Evolutionary conservation across 92 coral and sea anemone genomes (phyloP).

Genomic region (Actinernus sp.): DNA sequence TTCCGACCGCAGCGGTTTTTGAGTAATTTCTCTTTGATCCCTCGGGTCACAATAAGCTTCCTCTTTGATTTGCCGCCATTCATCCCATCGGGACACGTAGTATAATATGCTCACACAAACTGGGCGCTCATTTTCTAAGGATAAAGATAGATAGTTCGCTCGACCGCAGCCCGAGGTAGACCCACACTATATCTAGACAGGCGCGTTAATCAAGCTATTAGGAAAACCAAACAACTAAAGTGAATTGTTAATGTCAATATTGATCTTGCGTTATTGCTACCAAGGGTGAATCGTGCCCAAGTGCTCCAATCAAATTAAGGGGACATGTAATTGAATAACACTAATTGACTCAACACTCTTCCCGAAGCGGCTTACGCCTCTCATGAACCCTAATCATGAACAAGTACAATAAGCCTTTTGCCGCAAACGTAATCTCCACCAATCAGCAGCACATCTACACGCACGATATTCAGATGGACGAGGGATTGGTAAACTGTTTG

Average conservation of each 20-base stretch:
- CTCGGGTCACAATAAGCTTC: conserved; percentile 46
- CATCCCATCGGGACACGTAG: conserved; percentile 53
- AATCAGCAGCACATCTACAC: conserved; percentile 18
- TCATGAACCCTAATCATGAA: conserved; percentile 26
- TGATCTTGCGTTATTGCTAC: conserved; percentile 29
- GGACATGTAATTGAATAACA: conserved; percentile 56
- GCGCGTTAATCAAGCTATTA: conserved; percentile 31
- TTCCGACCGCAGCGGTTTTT: conserved; percentile 54
- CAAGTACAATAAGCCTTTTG: conserved; percentile 55
- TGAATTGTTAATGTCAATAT: conserved; percentile 47
- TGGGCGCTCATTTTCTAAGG: neutral
- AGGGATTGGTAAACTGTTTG: neutral
- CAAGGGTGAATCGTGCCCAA: conserved; percentile 24
- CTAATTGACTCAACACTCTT: conserved; percentile 37
- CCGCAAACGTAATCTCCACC: conserved; percentile 6
- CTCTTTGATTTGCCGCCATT: conserved; percentile 80
- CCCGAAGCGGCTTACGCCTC: conserved; percentile 20
- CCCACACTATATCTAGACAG: neutral
- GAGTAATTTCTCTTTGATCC: conserved; percentile 76
- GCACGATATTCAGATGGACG: neutral
- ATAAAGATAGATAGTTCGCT: neutral
- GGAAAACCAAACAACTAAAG: conserved; percentile 18
- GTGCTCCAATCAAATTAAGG: conserved; percentile 31
- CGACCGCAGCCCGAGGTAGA: neutral
- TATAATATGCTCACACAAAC: neutral